These are phyloP conservation scores for Anabacerthia variegaticeps DNA, from an alignment of 2,797 vertebrate genomes.

Conservation along the genomic window DNA sequence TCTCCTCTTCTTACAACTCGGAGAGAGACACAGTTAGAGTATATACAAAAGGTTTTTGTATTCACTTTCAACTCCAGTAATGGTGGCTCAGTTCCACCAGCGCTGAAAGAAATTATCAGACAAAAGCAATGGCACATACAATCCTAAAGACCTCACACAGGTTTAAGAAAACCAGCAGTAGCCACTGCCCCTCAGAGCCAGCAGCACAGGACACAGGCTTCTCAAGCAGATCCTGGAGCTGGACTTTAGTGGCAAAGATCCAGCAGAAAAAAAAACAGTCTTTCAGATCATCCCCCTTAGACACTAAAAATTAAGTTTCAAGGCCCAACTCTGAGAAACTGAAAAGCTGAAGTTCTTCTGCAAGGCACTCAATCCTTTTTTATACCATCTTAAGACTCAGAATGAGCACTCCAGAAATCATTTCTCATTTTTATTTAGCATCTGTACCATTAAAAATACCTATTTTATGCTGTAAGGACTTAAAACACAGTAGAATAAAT, in stretches of 20 bases:
- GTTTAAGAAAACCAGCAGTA: not conserved
- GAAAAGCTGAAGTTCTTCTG: not conserved
- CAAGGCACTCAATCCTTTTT: not conserved
- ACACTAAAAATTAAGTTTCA: not conserved
- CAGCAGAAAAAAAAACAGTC: not conserved
- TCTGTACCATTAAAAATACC: not conserved
- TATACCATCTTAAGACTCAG: not conserved
- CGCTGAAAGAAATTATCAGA: not conserved
- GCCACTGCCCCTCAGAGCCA: not conserved
- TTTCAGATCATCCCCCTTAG: not conserved
- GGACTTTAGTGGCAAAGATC: not conserved
- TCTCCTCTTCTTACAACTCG: not conserved
- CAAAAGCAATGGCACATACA: not conserved
- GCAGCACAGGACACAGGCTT: not conserved
- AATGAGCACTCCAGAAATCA: not conserved
- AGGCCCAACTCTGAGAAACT: not conserved
- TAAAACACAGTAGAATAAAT: not conserved
- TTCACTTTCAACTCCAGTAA: not conserved
- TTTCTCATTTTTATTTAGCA: not conserved
- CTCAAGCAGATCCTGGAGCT: not conserved
- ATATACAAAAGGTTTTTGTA: conserved; percentile 37
- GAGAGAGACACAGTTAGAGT: not conserved
- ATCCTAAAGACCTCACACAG: not conserved
- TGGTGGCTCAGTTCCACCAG: conserved; percentile 6
- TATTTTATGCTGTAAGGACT: not conserved